Conservation (phyloP, 2,888 invertebrate genomes). For the Lissonota sp. region DNA sequence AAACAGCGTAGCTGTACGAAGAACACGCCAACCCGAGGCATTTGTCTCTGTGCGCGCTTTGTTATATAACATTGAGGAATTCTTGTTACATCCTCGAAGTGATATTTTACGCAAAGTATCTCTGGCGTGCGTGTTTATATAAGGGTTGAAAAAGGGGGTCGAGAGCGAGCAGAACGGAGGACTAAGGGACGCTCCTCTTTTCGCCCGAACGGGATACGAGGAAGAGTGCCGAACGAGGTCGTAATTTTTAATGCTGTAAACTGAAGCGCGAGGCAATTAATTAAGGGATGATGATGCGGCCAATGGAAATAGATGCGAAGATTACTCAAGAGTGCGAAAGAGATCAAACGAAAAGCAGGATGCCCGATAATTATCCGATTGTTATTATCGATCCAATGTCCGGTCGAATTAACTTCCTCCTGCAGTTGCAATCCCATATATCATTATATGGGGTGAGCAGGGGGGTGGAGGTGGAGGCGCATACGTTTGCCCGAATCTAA, state of each 20-base stretch:
- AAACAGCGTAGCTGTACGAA: slow-evolving; percentile 17
- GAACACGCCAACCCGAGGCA: slow-evolving; percentile 37
- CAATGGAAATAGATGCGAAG: background rate
- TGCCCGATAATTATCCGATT: too few species aligned
- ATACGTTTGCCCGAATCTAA: slow-evolving; percentile 57
- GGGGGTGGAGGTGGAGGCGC: background rate
- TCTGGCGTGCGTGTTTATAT: background rate
- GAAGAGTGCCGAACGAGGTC: too few species aligned
- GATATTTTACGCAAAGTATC: background rate
- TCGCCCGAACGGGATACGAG: too few species aligned
- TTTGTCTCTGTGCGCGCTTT: slow-evolving; percentile 52
- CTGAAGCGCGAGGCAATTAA: too few species aligned
- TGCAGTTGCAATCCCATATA: background rate
- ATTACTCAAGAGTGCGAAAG: background rate
- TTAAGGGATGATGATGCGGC: too few species aligned
- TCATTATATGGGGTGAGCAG: background rate
- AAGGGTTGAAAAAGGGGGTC: background rate
- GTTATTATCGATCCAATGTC: too few species aligned
- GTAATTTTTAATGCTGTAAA: too few species aligned
- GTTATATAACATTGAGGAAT: slow-evolving; percentile 57
- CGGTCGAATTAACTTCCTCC: too few species aligned
- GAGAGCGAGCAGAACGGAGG: too few species aligned
- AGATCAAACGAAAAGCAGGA: background rate
- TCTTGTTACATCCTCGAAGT: slow-evolving; percentile 32
- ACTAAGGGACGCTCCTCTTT: too few species aligned